Base-by-base conservation (phyloP, 1,140 invertebrate species). In the Eurosta solidaginis region DNA sequence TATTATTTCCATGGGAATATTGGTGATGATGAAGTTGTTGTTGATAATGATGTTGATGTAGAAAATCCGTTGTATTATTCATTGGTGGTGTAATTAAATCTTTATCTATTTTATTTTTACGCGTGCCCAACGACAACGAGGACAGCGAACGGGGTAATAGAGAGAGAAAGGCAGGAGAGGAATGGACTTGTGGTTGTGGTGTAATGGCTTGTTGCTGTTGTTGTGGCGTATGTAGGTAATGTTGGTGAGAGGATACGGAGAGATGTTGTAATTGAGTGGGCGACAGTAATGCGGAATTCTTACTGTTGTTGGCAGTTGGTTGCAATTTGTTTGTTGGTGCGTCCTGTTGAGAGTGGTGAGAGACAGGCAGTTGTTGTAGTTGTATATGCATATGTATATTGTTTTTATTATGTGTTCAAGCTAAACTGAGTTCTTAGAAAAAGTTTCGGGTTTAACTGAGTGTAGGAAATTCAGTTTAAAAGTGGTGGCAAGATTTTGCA, bases 141-240 rank as follows among this genome's bases (percentile, higher is more conserved):
- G 89, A 89, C 74, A 91, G 87, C 77, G 90, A 90, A 79, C 91
- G 86, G 76, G 91, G 91, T 76, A 91, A 83, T 4, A 89, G 88
- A 81, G 89, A 89, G 7, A 92, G 88, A 80, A 88, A 88, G 80
- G 86, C 86, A 74, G 85, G 86, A 80, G 83, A 87, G 59, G 83
- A 81, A 77, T 83, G 81, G 47, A 82, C 76, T 83, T 54, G 81
- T 79, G 80, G 81, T 79, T 79, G 79, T 78, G 79, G 80, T 81
- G 82, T 83, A 63, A 80, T 83, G 59, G 82, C 81, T 79, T 82
- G 82, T 78, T 81, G 83, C 63, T 82, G 81, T 80, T 81, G 83
- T 81, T 81, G 84, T 83, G 82, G 77, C 47, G 63, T 12, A 52
- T 22, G 79, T 44, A 78, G 74, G 45, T 78, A 79, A 76, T 82